These are phyloP conservation scores for Drosophila histrio DNA, from an alignment of 2,888 invertebrate species.

Conservation along the genomic window DNA sequence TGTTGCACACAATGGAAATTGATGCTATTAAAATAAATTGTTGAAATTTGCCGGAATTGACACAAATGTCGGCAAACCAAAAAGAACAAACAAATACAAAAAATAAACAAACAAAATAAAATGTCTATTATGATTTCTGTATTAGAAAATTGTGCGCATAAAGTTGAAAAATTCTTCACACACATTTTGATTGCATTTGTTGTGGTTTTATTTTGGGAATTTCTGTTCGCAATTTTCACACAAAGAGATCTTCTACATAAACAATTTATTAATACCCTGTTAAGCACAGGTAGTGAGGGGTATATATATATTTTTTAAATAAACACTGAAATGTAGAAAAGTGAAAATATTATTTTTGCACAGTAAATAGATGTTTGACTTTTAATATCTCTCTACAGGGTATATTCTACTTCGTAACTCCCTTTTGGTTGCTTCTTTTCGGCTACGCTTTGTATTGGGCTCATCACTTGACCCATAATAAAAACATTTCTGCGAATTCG, in stretches of 20 bases:
- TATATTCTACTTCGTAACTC: not conserved
- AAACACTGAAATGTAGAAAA: not conserved
- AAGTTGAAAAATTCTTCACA: constrained; percentile 13
- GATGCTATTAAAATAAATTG: constrained; percentile 59
- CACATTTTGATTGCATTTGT: constrained; percentile 17
- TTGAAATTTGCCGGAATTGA: constrained; percentile 47
- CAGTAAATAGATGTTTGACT: not conserved
- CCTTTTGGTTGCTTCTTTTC: not conserved
- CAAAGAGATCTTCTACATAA: constrained; percentile 27
- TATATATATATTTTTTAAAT: not conserved
- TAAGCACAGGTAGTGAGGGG: not conserved
- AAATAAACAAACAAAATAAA: constrained; percentile 39
- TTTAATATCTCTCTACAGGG: not conserved
- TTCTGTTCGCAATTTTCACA: constrained; percentile 36
- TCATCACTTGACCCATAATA: constrained; percentile 53
- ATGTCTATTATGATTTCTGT: constrained; percentile 29
- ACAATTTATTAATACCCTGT: constrained; percentile 13
- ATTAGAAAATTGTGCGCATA: constrained; percentile 22
- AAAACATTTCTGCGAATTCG: constrained; percentile 51
- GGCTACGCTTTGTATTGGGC: not conserved
- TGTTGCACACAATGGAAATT: constrained; percentile 45
- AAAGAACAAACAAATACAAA: constrained; percentile 21
- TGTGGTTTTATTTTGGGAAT: constrained; percentile 26
- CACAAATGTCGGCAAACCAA: constrained; percentile 54
- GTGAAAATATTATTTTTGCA: not conserved